Evolutionary conservation across 35 echinoderm and acorn worm species (phyloP).

Genomic region (Apostichopus japonicus): DNA sequence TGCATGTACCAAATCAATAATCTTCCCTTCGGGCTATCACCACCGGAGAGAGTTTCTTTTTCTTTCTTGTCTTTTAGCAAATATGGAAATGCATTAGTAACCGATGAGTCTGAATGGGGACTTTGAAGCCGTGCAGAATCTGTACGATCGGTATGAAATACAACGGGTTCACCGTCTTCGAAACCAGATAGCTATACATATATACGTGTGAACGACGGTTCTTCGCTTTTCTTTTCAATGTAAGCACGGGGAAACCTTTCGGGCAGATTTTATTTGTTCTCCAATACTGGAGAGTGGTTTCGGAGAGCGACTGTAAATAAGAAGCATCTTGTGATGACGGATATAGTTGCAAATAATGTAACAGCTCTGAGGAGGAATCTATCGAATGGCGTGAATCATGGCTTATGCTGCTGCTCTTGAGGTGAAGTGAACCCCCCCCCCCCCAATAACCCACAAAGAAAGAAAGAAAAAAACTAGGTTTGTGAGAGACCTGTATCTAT

Average conservation of each 20-base stretch:
- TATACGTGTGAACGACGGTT: not conserved
- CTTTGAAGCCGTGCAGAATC: not conserved
- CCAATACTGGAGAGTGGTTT: constrained; percentile 41
- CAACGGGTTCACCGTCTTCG: not conserved
- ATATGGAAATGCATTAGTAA: constrained; percentile 27
- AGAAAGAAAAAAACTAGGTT: not conserved
- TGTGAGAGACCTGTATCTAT: not conserved
- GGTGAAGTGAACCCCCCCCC: not conserved
- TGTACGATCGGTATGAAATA: constrained; percentile 15
- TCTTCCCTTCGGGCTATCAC: not conserved
- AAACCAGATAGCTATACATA: not conserved
- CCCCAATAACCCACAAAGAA: too few relatives aligned
- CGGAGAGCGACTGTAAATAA: constrained; percentile 37
- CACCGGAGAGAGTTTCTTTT: not conserved
- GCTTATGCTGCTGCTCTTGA: not conserved
- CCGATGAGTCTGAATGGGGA: not conserved
- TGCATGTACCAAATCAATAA: constrained; percentile 4
- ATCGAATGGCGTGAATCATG: not conserved
- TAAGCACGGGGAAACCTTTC: not conserved
- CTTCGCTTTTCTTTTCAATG: not conserved
- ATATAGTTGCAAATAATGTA: constrained; percentile 22
- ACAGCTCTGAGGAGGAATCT: not conserved
- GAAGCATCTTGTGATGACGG: constrained; percentile 7
- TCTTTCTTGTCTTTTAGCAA: constrained; percentile 18
- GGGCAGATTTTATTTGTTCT: constrained; percentile 41